Percentiles rank a stretch among this genome's conserved stretches.
phyloP scores from a whole-genome alignment of 2,797 vertebrate genomes.

The Saxicola maurus region DNA sequence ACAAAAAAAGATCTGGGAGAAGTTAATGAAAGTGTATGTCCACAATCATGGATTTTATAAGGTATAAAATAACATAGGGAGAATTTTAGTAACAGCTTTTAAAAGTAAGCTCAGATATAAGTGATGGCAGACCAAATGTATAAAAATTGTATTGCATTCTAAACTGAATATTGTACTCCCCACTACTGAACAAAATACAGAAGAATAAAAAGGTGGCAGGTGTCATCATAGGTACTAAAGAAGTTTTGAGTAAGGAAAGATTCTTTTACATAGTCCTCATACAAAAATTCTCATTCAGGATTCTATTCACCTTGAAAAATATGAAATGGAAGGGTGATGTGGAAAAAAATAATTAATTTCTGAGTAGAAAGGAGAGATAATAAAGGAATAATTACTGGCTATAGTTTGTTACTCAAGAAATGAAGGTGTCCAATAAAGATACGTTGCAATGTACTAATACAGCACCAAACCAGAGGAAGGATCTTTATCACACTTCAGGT shows the following conservation, averaged over 20 bases:
- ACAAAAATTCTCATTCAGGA: neutral
- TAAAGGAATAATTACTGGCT: neutral
- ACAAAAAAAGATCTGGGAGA: neutral
- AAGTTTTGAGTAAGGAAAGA: neutral
- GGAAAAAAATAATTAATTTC: neutral
- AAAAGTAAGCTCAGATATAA: neutral
- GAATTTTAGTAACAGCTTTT: neutral
- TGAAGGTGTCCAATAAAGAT: neutral
- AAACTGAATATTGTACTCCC: neutral
- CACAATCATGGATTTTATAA: neutral
- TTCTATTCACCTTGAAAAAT: neutral
- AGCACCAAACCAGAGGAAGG: neutral
- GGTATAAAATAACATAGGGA: neutral
- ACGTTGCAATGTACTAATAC: rapidly evolving
- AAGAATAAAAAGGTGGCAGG: neutral
- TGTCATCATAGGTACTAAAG: neutral
- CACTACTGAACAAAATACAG: neutral
- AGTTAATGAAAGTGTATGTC: neutral
- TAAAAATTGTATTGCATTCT: neutral
- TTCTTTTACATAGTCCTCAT: neutral
- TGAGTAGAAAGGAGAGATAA: neutral
- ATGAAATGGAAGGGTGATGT: neutral
- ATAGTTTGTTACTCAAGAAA: neutral
- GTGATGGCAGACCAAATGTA: neutral
- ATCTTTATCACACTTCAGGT: neutral